These are phyloP conservation scores for Hyphantria cunea DNA, from an alignment of 1,140 invertebrate genomes.

Conservation along the genomic window DNA sequence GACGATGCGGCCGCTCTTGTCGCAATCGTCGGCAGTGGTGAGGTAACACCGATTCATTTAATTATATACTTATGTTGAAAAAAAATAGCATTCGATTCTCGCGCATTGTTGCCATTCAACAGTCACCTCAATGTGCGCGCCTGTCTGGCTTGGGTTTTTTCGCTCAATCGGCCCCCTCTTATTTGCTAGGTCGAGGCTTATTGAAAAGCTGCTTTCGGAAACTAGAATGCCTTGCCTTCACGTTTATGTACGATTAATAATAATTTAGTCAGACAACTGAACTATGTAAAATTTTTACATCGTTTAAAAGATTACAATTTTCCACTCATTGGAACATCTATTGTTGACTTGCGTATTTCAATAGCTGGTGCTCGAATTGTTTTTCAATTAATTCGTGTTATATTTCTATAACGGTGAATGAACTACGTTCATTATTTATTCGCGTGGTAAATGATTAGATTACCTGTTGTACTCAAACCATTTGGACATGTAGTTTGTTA, in stretches of 20 bases:
- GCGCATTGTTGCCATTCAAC: conserved; percentile 51
- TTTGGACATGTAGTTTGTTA: conserved; percentile 47
- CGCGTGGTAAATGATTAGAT: conserved; percentile 56
- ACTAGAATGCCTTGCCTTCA: conserved; percentile 53
- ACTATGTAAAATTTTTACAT: too few relatives aligned
- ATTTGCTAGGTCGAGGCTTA: conserved; percentile 42
- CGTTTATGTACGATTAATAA: conserved; percentile 46
- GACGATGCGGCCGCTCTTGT: conserved; percentile 75
- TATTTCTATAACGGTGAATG: conserved; percentile 55
- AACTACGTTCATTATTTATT: conserved; percentile 57
- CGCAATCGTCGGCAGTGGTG: conserved; percentile 71
- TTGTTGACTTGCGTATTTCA: too few relatives aligned
- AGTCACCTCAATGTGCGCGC: conserved; percentile 35
- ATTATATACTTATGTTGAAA: conserved; percentile 61
- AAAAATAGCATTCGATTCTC: conserved; percentile 52
- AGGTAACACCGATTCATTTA: conserved; percentile 77
- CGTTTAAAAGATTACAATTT: conserved; percentile 9
- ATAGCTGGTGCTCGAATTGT: neutral
- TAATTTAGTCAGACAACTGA: conserved; percentile 40
- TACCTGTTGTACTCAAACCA: conserved; percentile 40
- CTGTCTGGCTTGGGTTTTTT: conserved; percentile 43
- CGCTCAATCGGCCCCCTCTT: conserved; percentile 31
- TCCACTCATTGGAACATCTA: too few relatives aligned
- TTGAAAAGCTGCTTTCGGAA: conserved; percentile 47
- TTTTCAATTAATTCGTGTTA: conserved; percentile 21